Base-by-base conservation (phyloP, 2,888 invertebrate species). In the Sinelater perroti region DNA sequence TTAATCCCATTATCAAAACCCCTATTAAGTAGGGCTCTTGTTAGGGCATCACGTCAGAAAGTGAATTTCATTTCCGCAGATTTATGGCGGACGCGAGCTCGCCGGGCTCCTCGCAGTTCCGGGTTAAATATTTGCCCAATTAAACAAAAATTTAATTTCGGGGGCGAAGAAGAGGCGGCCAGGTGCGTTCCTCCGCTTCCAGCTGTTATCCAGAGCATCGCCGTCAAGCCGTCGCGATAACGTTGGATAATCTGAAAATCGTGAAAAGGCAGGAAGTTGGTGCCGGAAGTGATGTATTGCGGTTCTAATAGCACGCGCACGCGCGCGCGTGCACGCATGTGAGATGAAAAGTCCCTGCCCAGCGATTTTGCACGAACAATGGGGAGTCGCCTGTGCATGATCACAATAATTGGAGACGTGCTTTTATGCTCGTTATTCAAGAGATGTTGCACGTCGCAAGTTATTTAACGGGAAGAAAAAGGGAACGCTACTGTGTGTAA, bases 1-100 rank as follows among this genome's bases (percentile, higher is more conserved):
- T 46, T 54, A 54, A 54, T 46, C 35, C 46, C 54, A 54, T 54
- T 46, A 54, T 54, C 54, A 46, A 46, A 54, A 46, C 45, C 54
- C 54, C 28, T 35, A 46, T 54, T 54, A 54, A 54, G 46, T 54
- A 54, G 45, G 46, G 45, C 46, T 21, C 46, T 46, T 38, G 54
- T 54, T 54, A 54, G 46, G 46, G 36, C 45, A 38, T 46, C 54
- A 20, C 46, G 54, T 54, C 54, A 54, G 54, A 54, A 54, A 46
- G 54, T 38, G 38, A 54, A 54, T 54, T 52, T 54, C 54, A 54
- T 54, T 54, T 54, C 28, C 54, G 6, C 24, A 26, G 35, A 49
- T 49, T 49, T 49, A 49, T 49, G 8, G 13, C 35, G 2, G 17
- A 8, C 5, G 16, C 8, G 17, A 17, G 18, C n/a, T 17, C 18